Base-by-base conservation (phyloP, 2,113 vertebrate genomes). In the Dasyprocta punctata region DNA sequence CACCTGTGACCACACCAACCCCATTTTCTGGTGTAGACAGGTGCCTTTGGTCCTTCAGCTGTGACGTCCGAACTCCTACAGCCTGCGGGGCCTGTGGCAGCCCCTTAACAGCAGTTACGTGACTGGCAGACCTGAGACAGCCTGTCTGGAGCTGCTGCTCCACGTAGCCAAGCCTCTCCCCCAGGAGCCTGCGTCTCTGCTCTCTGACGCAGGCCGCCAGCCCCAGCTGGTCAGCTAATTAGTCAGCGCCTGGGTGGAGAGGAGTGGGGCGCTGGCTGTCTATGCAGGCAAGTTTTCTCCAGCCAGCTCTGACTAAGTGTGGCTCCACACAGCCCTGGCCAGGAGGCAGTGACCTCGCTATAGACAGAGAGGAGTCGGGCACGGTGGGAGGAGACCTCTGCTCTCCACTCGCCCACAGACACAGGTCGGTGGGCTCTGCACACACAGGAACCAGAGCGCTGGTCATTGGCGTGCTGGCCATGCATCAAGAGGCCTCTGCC, bases 221-320 rank as follows among this genome's bases (percentile, higher is more conserved):
- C 75, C 80, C 78, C 44, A 84, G 61, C 84, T 90, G 90, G 81
- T 22, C 61, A 85, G 87, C 92, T 95, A 85, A 90, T 92, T 85
- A 91, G 85, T 11, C 58, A 90, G 96, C 81, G 10, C 87, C 65
- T 3, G 63, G 92, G 44, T 13, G 56, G 49, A 24, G 44, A 84
- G 90, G 58, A 71, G 67, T 20, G 24, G 60, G 26, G 22, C 22
- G 12, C 9, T 28, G 47, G 56, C 91, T 89, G 54, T 22, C 14
- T 60, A 1, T 22, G 3, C 5, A 19, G 94, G 94, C 77, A 58
- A 88, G 81, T 38, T 58, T 81, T 87, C 56, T 78, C 77, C 36
- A 52, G 65, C 30, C 91, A 84, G 1, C 36, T 47, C 33, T 11
- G 54, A 24, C 75, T 38, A 19, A 92, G 69, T 41, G 54, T 56